Percentiles rank a stretch among this genome's conserved stretches.
Evolutionary conservation across 2,113 vertebrate species (phyloP).

Genomic region (Ginglymostoma cirratum): DNA sequence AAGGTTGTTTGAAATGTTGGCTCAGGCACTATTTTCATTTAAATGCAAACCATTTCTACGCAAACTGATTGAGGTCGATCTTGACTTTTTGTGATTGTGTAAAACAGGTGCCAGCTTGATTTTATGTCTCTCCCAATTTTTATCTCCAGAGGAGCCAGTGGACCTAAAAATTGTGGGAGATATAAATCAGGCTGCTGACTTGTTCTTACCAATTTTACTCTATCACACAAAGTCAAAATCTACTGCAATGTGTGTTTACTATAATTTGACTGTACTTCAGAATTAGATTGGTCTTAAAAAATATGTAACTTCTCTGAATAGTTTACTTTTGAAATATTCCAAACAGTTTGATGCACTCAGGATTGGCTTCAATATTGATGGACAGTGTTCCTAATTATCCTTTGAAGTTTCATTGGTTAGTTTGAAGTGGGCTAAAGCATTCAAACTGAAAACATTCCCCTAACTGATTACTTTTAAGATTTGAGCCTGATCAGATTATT

Average conservation of each 20-base stretch:
- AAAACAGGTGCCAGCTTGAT: background rate
- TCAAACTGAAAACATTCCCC: background rate
- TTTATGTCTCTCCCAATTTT: background rate
- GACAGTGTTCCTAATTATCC: background rate
- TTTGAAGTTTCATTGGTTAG: background rate
- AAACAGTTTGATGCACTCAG: background rate
- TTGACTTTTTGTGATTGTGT: background rate
- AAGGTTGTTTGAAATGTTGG: constrained; percentile 8
- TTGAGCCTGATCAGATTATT: background rate
- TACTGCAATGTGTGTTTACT: background rate
- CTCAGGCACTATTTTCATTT: constrained; percentile 25
- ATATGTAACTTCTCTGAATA: background rate
- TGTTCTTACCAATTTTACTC: background rate
- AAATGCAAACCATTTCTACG: background rate
- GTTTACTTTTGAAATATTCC: background rate
- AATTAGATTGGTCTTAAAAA: background rate
- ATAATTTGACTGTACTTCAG: background rate
- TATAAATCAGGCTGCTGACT: background rate
- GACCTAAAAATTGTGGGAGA: background rate
- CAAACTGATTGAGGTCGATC: background rate
- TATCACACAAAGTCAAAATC: background rate
- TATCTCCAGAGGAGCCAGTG: background rate
- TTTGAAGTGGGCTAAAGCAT: background rate
- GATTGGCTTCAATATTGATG: background rate
- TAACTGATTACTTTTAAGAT: background rate